Evolutionary conservation across 1,140 invertebrate genomes (phyloP).

Genomic region (Papilio polytes): DNA sequence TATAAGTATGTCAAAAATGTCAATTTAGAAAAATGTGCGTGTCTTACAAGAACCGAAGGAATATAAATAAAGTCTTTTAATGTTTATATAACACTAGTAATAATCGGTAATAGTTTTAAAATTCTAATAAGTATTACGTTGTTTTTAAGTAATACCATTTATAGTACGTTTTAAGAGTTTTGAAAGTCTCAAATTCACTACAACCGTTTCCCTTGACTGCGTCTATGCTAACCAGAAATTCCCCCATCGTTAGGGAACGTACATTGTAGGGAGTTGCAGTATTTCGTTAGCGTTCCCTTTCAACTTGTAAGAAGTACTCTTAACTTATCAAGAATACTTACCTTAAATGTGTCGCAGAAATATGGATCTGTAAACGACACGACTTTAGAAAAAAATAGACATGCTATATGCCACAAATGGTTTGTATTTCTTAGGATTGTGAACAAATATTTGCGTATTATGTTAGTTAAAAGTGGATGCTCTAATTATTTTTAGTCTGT

Average conservation of each 20-base stretch:
- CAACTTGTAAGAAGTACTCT: constrained; percentile 18
- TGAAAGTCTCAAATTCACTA: background rate
- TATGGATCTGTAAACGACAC: background rate
- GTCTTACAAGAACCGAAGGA: too few species aligned
- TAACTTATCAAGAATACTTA: constrained; percentile 14
- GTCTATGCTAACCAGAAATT: background rate
- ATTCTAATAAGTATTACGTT: too few species aligned
- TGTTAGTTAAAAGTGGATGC: constrained; percentile 14
- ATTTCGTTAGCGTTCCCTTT: constrained; percentile 2
- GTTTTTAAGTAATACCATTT: background rate
- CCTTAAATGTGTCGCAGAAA: constrained; percentile 13
- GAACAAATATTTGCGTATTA: background rate
- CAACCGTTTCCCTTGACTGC: background rate
- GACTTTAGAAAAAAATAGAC: background rate
- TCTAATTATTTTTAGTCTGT: constrained; percentile 12
- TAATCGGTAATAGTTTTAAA: too few species aligned
- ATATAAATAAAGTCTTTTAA: too few species aligned
- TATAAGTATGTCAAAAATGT: too few species aligned
- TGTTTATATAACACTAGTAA: too few species aligned
- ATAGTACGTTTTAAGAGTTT: background rate
- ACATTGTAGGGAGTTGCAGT: background rate
- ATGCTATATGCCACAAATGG: background rate
- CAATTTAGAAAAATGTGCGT: too few species aligned
- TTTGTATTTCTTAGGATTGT: too few species aligned
- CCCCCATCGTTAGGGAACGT: constrained; percentile 1